Conservation (phyloP, 2,888 invertebrate species). For the Cerceris rybyensis region DNA sequence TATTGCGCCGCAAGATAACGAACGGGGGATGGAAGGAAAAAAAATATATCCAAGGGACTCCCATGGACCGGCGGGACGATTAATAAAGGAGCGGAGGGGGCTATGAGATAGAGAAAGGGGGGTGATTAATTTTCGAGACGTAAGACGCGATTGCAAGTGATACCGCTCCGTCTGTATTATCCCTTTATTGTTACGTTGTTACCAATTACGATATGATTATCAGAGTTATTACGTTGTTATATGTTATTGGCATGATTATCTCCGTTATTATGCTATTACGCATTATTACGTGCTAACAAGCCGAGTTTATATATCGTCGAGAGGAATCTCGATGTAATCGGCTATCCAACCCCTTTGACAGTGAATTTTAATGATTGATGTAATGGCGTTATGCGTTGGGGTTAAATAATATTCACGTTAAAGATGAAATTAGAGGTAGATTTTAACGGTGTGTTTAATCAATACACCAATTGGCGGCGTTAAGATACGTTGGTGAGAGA, state of each 20-base stretch:
- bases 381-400: constrained; percentile 6
- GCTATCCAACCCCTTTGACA: constrained; percentile 67
- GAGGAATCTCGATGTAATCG: constrained; percentile 37
- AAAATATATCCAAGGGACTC: constrained; percentile 16
- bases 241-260: constrained; percentile 47
- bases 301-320: constrained; percentile 80
- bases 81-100: constrained; percentile 4
- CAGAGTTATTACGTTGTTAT: constrained; percentile 43
- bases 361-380: constrained; percentile 29
- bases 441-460: too few species aligned
- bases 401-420: background rate
- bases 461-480: too few species aligned
- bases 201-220: constrained; percentile 34
- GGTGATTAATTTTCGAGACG: constrained; percentile 25
- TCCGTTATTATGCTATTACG: constrained; percentile 51
- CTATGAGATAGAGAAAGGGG: too few species aligned
- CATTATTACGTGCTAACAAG: constrained; percentile 81
- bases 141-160: constrained; percentile 8
- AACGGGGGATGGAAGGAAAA: background rate
- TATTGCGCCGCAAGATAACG: background rate
- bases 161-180: constrained; percentile 3
- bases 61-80: constrained; percentile 7
- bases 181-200: constrained; percentile 6
- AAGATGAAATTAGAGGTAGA: too few species aligned
- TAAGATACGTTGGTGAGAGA: too few species aligned